Base-by-base conservation (phyloP, 64 coral and sea anemone genomes). In the Porites lutea region DNA sequence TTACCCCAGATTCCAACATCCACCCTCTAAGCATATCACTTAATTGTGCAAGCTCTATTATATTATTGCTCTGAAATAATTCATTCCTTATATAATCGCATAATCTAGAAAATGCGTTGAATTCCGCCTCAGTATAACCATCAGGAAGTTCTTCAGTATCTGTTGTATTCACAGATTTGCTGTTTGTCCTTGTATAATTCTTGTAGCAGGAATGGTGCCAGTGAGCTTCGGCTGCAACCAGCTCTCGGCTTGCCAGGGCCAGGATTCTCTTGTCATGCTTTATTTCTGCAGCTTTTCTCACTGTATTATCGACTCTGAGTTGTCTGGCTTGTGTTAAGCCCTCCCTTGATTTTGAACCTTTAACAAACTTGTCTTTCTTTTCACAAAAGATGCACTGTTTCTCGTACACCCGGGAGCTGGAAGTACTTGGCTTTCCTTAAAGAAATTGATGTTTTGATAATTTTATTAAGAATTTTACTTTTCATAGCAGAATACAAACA, bases 161-260 rank as follows among this genome's bases (percentile, higher is more conserved):
- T 80, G 77, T 57, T 18, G 49, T 80, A n/a, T 63, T 83, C 80
- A 83, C 15, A 83, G 58, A 83, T 83, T 83, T 83, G 58, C 80
- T 64, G 77, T 80, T 80, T 80, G 77, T 47, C 65, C 84, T 43
- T 52, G 82, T 92, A 77, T 92, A 92, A 50, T 92, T 60, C 23
- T 66, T 59, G 71, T 86, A 86, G 71, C 82, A 92, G 65, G 90
- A 75, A 62, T 86, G 66, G 74, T 92, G 90, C 67, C 46, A 92
- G 23, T 81, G 49, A 51, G 90, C 90, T 52, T 92, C 82, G 12
- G 71, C 82, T 60, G 90, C 82, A 77, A 86, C 57, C 19, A 91
- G 20, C 46, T 91, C 79, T 74, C 79, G 23, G 46, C 49, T 74
- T 27, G 60, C 52, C 12, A 84, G 19, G 23, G 65, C 65, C 53